These are phyloP conservation scores for Spodoptera littoralis DNA, from an alignment of 2,888 invertebrate genomes.

Conservation along the genomic window DNA sequence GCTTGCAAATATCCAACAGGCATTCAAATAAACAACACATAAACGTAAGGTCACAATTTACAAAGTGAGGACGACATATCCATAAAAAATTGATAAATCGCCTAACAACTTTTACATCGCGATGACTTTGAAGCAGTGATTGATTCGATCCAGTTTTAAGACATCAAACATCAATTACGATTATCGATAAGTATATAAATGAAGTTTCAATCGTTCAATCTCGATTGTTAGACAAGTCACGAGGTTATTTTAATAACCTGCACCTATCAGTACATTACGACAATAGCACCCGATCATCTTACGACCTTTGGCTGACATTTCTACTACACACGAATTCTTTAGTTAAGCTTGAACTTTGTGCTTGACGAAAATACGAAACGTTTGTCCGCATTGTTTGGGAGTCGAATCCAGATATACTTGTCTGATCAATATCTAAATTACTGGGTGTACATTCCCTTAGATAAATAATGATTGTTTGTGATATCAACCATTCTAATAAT, in stretches of 20 bases:
- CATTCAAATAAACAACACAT: constrained; percentile 6
- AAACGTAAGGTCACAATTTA: constrained; percentile 28
- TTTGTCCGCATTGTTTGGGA: constrained; percentile 73
- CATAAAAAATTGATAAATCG: constrained; percentile 39
- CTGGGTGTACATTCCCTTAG: constrained; percentile 9
- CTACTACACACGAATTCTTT: constrained; percentile 71
- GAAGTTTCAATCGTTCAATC: constrained; percentile 62
- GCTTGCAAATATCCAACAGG: too few relatives aligned
- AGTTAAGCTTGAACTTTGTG: constrained; percentile 77
- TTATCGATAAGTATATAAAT: constrained; percentile 55
- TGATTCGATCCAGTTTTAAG: constrained; percentile 32
- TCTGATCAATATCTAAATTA: constrained; percentile 43
- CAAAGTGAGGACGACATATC: constrained; percentile 23
- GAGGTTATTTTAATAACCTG: constrained; percentile 65
- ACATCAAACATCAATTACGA: constrained; percentile 52
- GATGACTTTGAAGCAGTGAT: constrained; percentile 48
- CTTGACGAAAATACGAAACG: constrained; percentile 66
- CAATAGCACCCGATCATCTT: constrained; percentile 63
- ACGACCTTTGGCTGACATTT: constrained; percentile 85
- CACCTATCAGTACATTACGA: constrained; percentile 50
- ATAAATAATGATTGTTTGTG: background rate
- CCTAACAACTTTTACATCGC: constrained; percentile 40
- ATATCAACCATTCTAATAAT: too few relatives aligned
- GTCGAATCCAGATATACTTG: constrained; percentile 62
- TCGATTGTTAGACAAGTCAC: constrained; percentile 71